phyloP scores from a whole-genome alignment of 2,113 vertebrate genomes.

The Spilogale gracilis region DNA sequence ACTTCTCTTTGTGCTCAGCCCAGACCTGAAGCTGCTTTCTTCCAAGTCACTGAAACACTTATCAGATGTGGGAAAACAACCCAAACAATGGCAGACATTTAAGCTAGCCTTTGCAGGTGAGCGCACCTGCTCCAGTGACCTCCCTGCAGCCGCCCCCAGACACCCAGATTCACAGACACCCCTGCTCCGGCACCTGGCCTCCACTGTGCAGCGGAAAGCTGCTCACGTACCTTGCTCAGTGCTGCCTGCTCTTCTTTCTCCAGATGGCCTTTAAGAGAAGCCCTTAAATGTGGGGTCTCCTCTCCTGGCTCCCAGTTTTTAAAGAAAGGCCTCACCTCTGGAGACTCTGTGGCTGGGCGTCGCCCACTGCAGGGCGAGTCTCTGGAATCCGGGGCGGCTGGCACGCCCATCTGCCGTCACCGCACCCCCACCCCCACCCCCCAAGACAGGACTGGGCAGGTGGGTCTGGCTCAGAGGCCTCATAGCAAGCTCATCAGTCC shows the following conservation, averaged over 20 bases:
- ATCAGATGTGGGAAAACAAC: constrained; percentile 25
- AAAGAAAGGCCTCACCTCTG: constrained; percentile 89
- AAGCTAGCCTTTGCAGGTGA: not conserved
- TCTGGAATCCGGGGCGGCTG: constrained; percentile 88
- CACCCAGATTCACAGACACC: not conserved
- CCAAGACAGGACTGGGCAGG: constrained; percentile 70
- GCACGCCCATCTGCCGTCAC: constrained; percentile 88
- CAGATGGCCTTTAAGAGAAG: not conserved
- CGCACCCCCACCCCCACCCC: not conserved
- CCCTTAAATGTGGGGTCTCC: constrained; percentile 22
- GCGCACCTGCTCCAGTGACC: not conserved
- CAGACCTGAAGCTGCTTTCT: not conserved
- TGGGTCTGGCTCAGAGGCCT: not conserved
- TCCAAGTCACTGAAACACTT: not conserved
- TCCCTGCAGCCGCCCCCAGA: not conserved
- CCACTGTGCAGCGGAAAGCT: not conserved
- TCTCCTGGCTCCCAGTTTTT: constrained; percentile 84
- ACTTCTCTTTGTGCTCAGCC: not conserved
- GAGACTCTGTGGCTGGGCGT: constrained; percentile 83
- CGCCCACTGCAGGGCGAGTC: constrained; percentile 88
- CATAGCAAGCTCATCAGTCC: not conserved
- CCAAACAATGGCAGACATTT: not conserved
- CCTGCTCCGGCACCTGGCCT: not conserved
- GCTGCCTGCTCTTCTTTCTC: not conserved
- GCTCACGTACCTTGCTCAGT: constrained; percentile 33